Evolutionary conservation across 2,113 vertebrate species (phyloP).

Genomic region (Nothocercus nigrocapillus): DNA sequence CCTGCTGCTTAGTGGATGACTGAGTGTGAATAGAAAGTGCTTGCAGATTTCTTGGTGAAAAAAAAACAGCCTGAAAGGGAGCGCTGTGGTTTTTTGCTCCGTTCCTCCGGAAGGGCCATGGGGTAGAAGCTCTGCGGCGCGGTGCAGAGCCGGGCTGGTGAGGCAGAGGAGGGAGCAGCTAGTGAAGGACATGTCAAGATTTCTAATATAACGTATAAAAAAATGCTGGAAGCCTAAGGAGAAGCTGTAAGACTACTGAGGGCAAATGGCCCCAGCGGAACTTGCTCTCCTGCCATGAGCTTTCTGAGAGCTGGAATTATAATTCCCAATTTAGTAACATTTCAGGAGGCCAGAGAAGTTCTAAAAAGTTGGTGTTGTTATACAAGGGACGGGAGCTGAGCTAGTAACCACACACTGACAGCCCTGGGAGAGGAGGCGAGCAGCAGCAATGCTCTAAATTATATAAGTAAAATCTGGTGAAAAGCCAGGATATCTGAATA

Average conservation of each 20-base stretch:
- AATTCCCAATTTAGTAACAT: neutral
- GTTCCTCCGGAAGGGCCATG: neutral
- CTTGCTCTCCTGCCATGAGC: neutral
- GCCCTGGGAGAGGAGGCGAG: neutral
- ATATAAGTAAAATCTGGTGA: neutral
- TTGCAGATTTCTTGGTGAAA: neutral
- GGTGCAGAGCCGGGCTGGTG: neutral
- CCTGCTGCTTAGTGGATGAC: neutral
- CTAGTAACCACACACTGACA: neutral
- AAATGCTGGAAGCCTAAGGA: neutral
- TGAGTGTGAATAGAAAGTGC: slow-evolving; percentile 19
- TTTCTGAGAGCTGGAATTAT: neutral
- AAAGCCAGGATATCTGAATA: neutral
- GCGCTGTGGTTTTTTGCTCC: neutral
- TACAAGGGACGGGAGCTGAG: neutral
- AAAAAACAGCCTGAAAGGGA: neutral
- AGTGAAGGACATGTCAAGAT: neutral
- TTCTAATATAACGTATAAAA: neutral
- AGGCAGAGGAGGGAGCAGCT: neutral
- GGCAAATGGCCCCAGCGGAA: neutral
- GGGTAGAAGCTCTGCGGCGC: neutral
- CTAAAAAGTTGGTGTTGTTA: neutral
- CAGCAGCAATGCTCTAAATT: neutral
- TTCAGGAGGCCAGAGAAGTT: neutral
- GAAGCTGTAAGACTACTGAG: neutral